These are phyloP conservation scores for Argyrosomus regius DNA, from an alignment of 2,797 vertebrate genomes.

Conservation along the genomic window DNA sequence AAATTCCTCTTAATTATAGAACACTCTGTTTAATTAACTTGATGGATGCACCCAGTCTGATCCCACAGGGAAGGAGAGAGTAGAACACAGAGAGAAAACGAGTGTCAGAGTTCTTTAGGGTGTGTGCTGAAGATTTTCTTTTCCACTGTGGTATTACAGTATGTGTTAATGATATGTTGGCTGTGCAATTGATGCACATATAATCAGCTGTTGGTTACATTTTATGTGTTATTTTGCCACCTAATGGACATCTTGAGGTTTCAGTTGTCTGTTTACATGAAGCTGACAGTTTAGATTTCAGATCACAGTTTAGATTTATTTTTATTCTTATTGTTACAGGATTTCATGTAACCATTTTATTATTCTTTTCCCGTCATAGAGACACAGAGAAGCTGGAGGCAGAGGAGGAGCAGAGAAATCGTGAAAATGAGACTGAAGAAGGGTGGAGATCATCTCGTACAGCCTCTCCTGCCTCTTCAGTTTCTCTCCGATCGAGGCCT, in stretches of 20 bases:
- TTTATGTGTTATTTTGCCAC: conserved; percentile 1
- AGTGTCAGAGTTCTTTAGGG: conserved; percentile 50
- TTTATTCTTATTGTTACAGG: background rate
- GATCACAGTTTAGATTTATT: background rate
- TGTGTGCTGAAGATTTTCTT: conserved; percentile 47
- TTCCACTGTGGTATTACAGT: conserved; percentile 24
- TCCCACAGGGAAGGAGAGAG: conserved; percentile 67
- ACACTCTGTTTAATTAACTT: conserved; percentile 82
- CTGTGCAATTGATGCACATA: conserved; percentile 3
- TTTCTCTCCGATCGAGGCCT: conserved; percentile 9
- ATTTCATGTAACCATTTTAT: conserved; percentile 9
- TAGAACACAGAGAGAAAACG: conserved; percentile 54
- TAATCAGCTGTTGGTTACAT: background rate
- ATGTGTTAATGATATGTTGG: conserved; percentile 45
- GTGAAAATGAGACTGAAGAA: conserved; percentile 28
- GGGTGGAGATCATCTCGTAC: conserved; percentile 23
- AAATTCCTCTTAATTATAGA: conserved; percentile 84
- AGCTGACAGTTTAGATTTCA: too few species aligned
- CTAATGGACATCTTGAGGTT: background rate
- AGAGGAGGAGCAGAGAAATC: conserved; percentile 28
- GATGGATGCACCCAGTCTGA: conserved; percentile 78
- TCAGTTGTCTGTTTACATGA: conserved; percentile 2
- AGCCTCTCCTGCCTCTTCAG: background rate
- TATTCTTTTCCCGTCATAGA: conserved; percentile 30
- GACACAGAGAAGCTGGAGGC: conserved; percentile 35